phyloP scores from a whole-genome alignment of 1,140 invertebrate genomes.

The Drosophila parvula region DNA sequence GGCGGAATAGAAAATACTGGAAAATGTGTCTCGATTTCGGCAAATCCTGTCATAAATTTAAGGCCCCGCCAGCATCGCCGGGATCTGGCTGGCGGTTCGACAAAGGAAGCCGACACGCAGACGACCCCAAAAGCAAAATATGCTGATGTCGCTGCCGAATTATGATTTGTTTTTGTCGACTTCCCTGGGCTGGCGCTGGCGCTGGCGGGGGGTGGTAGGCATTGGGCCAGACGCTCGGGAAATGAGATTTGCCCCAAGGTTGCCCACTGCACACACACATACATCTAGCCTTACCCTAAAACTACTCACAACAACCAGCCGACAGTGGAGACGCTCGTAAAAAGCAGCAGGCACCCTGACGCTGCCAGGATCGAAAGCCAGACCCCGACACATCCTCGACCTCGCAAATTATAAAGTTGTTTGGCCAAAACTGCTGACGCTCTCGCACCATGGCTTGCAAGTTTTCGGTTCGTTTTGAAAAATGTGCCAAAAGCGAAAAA shows the following conservation, averaged over 20 bases:
- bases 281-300: slow-evolving; percentile 12
- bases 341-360: slow-evolving; percentile 57
- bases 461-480: slow-evolving; percentile 59
- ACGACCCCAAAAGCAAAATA: slow-evolving; percentile 64
- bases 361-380: slow-evolving; percentile 17
- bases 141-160: slow-evolving; percentile 80
- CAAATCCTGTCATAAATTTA: slow-evolving; percentile 79
- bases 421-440: slow-evolving; percentile 72
- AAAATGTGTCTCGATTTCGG: slow-evolving; percentile 72
- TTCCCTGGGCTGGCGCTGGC: neutral
- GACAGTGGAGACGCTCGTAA: slow-evolving; percentile 61
- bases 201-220: neutral
- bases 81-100: slow-evolving; percentile 12
- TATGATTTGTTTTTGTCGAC: slow-evolving; percentile 78
- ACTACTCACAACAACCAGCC: slow-evolving; percentile 65
- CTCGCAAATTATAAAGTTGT: slow-evolving; percentile 80
- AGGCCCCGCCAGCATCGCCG: slow-evolving; percentile 20
- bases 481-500: slow-evolving; percentile 43
- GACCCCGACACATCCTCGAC: slow-evolving; percentile 63
- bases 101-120: slow-evolving; percentile 57
- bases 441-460: slow-evolving; percentile 52
- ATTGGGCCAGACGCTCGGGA: slow-evolving; percentile 24
- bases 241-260: slow-evolving; percentile 71
- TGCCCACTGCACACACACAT: slow-evolving; percentile 25
- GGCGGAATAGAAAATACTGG: slow-evolving; percentile 70